Conservation (phyloP, 2,888 invertebrate species). For the Sycophila texana region DNA sequence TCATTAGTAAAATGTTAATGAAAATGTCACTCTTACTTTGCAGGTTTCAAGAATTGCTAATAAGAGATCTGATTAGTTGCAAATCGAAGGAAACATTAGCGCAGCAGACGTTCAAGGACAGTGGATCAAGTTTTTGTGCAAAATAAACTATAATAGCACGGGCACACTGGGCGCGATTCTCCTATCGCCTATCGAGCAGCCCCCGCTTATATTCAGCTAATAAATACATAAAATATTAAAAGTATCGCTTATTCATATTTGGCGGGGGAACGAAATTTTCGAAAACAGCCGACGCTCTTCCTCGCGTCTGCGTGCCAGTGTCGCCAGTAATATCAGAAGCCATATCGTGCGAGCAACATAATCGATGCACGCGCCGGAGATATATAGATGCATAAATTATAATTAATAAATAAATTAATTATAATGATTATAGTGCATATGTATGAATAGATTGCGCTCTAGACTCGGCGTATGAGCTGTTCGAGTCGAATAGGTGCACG, state of each 20-base stretch:
- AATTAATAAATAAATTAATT: too few relatives aligned
- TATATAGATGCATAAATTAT: too few relatives aligned
- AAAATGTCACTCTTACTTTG: too few relatives aligned
- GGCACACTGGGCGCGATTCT: not conserved
- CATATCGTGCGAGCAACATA: not conserved
- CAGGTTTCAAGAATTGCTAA: too few relatives aligned
- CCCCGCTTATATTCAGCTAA: not conserved
- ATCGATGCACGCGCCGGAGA: not conserved
- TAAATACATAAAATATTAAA: conserved; percentile 37
- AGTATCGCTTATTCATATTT: conserved; percentile 26
- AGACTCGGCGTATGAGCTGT: not conserved
- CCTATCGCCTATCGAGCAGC: conserved; percentile 25
- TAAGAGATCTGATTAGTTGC: too few relatives aligned
- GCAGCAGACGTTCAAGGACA: too few relatives aligned
- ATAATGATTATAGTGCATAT: not conserved
- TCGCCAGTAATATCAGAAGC: conserved; percentile 35
- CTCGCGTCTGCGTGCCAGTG: conserved; percentile 1
- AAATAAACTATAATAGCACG: too few relatives aligned
- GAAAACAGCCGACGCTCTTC: conserved; percentile 32
- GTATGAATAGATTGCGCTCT: conserved; percentile 44
- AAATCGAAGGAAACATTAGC: too few relatives aligned
- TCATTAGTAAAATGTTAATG: too few relatives aligned
- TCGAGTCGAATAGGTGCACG: not conserved
- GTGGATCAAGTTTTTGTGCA: too few relatives aligned
- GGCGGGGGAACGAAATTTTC: conserved; percentile 28